Conservation (phyloP, 2,797 vertebrate species). For the Psittacula derbiana region DNA sequence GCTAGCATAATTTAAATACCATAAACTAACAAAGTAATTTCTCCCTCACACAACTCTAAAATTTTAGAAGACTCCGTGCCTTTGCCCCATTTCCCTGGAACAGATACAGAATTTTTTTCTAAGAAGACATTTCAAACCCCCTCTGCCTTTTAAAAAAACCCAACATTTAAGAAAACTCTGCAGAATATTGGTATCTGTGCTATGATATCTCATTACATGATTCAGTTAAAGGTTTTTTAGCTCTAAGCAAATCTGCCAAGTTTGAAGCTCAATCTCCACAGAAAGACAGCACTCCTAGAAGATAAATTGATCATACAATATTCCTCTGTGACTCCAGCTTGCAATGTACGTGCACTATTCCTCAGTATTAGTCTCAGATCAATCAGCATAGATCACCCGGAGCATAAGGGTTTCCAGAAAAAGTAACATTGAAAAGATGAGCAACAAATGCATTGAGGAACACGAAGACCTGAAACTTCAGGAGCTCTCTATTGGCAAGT, state of each 20-base stretch:
- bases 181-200: not conserved
- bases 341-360: not conserved
- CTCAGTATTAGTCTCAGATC: not conserved
- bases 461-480: not conserved
- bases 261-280: slow-evolving; percentile 10
- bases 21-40: not conserved
- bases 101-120: not conserved
- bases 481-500: not conserved
- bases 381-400: not conserved
- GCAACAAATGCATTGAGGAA: not conserved
- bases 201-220: not conserved
- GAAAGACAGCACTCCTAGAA: not conserved
- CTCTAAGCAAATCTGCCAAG: slow-evolving; percentile 22
- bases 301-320: not conserved
- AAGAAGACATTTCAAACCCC: not conserved
- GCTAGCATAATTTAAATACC: slow-evolving; percentile 22
- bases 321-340: not conserved
- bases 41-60: slow-evolving; percentile 3
- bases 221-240: slow-evolving; percentile 6
- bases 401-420: not conserved
- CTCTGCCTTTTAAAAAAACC: not conserved
- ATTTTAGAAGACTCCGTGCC: not conserved
- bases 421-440: not conserved
- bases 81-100: not conserved
- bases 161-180: not conserved